Evolutionary conservation across 2,797 vertebrate genomes (phyloP).

Genomic region (Lepus oiostolus): DNA sequence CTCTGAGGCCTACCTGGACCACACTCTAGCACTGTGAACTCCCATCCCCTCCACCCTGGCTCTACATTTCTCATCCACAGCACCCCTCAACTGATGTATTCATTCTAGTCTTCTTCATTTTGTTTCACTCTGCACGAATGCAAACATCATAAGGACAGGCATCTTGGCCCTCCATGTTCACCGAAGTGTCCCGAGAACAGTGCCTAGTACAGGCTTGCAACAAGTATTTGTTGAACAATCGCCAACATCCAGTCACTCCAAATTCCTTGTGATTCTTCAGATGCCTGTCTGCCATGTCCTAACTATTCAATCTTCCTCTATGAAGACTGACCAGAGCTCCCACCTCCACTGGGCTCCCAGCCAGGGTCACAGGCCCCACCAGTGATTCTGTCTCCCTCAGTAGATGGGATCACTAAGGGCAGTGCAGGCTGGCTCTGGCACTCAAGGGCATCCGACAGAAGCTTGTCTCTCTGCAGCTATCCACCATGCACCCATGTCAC

Average conservation of each 20-base stretch:
- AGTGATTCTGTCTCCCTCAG: constrained; percentile 54
- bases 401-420: background rate
- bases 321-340: constrained; percentile 13
- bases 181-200: background rate
- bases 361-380: no score
- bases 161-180: constrained; percentile 21
- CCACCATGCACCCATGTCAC: background rate
- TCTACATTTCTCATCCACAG: background rate
- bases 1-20: background rate
- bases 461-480: constrained; percentile 41
- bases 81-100: constrained; percentile 49
- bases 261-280: constrained; percentile 63
- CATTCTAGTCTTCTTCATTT: constrained; percentile 42
- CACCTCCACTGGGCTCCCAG: background rate
- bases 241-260: constrained; percentile 1
- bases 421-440: background rate
- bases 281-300: background rate
- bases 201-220: background rate
- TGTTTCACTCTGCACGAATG: constrained; percentile 45
- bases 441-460: constrained; percentile 13
- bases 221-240: constrained; percentile 50
- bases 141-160: constrained; percentile 15
- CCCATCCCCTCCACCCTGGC: background rate
- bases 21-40: background rate
- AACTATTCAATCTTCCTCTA: constrained; percentile 26